phyloP scores from a whole-genome alignment of 1,140 invertebrate species.

The Drosophila pectinifera region DNA sequence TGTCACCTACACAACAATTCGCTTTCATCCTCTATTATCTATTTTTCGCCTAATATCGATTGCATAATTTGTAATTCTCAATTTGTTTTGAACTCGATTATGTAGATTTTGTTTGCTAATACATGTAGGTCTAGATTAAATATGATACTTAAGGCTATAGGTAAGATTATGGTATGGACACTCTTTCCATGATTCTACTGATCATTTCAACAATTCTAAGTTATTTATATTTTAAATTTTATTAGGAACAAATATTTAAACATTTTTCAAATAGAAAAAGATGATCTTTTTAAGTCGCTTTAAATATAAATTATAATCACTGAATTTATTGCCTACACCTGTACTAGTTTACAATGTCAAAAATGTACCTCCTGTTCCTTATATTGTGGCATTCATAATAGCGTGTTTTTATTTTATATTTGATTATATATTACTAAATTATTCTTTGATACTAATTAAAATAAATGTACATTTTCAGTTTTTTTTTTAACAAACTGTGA shows the following conservation, averaged over 20 bases:
- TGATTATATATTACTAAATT: neutral
- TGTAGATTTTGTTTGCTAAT: slow-evolving; percentile 51
- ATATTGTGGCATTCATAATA: too few relatives aligned
- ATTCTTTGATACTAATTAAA: neutral
- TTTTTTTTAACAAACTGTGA: neutral
- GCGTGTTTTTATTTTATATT: too few relatives aligned
- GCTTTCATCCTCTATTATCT: slow-evolving; percentile 7
- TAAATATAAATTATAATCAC: too few relatives aligned
- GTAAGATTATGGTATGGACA: slow-evolving; percentile 17
- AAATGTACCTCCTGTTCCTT: too few relatives aligned
- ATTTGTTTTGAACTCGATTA: slow-evolving; percentile 37
- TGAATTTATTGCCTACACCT: too few relatives aligned
- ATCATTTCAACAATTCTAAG: too few relatives aligned
- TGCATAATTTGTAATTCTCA: slow-evolving; percentile 41
- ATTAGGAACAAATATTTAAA: too few relatives aligned
- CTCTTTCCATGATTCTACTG: slow-evolving; percentile 39
- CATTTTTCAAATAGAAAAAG: too few relatives aligned
- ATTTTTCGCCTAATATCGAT: slow-evolving; percentile 29
- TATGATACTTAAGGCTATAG: slow-evolving; percentile 38
- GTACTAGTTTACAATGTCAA: too few relatives aligned
- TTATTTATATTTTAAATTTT: too few relatives aligned
- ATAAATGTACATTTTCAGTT: neutral
- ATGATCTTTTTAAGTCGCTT: too few relatives aligned
- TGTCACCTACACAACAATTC: slow-evolving; percentile 48
- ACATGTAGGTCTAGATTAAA: slow-evolving; percentile 32